phyloP scores from a whole-genome alignment of 2,113 vertebrate genomes.

The Siphamia tubifer region DNA sequence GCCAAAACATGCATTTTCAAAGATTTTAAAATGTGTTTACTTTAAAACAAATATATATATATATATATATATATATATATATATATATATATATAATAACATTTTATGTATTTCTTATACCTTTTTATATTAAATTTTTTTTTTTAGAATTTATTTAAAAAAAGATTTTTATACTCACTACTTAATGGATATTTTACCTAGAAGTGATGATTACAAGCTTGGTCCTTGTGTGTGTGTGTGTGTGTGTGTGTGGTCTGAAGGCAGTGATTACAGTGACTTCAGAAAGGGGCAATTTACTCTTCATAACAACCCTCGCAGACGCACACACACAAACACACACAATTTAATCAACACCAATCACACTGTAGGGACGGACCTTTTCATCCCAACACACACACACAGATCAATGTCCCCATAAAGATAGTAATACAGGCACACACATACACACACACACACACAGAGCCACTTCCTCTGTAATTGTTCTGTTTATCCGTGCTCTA shows the following conservation, averaged over 20 bases:
- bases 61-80: too few species aligned
- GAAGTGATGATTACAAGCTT: too few species aligned
- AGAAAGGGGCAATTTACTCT: slow-evolving; percentile 48
- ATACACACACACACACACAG: slow-evolving; percentile 31
- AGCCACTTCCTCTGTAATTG: slow-evolving; percentile 71
- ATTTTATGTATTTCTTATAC: too few species aligned
- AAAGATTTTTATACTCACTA: too few species aligned
- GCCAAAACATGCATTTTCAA: too few species aligned
- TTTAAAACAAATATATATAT: too few species aligned
- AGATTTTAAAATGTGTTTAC: too few species aligned
- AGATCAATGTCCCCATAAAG: too few species aligned
- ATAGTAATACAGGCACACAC: not conserved
- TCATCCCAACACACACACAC: slow-evolving; percentile 1
- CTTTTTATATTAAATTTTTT: too few species aligned
- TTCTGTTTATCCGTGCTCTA: slow-evolving; percentile 57
- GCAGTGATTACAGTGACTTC: slow-evolving; percentile 47
- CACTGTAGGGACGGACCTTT: slow-evolving; percentile 51
- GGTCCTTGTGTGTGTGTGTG: not conserved
- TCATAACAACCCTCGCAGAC: slow-evolving; percentile 36
- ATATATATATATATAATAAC: too few species aligned
- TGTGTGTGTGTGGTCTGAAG: slow-evolving; percentile 49
- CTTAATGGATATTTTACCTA: too few species aligned
- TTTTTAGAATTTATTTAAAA: too few species aligned
- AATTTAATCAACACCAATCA: slow-evolving; percentile 65
- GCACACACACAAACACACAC: slow-evolving; percentile 24